Base-by-base conservation (phyloP, 2,888 invertebrate species). In the Melipona bicolor region DNA sequence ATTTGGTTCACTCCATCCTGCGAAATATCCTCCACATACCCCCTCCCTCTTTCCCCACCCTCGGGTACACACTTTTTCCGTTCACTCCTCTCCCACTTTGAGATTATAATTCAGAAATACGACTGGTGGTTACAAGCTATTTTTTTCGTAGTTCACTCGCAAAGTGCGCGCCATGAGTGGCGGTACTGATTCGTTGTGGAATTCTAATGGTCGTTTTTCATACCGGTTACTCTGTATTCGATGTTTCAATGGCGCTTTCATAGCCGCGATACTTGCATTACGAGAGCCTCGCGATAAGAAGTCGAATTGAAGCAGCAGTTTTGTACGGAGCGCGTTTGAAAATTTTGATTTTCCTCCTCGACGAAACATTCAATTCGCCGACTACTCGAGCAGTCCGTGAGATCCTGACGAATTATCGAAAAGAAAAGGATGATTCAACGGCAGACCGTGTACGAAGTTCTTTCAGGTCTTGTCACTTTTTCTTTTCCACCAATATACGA, bases 41-140 rank as follows among this genome's bases (percentile, higher is more conserved):
- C 54, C 75, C 36, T 36, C 71, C 77, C 61, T 76, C 76, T 70
- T 65, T 83, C 70, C 9, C 36, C 36, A 32, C 36, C 36, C 71
- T 67, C 83, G 52, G 76, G 80, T 74, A 78, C 75, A 61, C 36
- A 83, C 75, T 82, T 36, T 79, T 77, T 62, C 76, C 68, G 70
- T 65, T 50, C 61, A 50, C 50, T 54, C 24, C 72, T 69, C 36
- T 50, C 27, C 79, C 86, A 82, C 84, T 56, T 67, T 92, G 94
- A 94, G 94, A 94, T 94, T 94, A 92, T 92, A 92, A 86, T 89
- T 91, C 90, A 91, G 93, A 93, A 93, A 94, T 94, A 94, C 93
- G 92, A 93, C 92, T 93, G 93, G 94, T 92, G 94, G 94, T 94
- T 94, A 94, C 94, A 94, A 92, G 91, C 92, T 92, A 91, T 92